phyloP scores from a whole-genome alignment of 2,888 invertebrate genomes.

The Galerucella nymphaeae region DNA sequence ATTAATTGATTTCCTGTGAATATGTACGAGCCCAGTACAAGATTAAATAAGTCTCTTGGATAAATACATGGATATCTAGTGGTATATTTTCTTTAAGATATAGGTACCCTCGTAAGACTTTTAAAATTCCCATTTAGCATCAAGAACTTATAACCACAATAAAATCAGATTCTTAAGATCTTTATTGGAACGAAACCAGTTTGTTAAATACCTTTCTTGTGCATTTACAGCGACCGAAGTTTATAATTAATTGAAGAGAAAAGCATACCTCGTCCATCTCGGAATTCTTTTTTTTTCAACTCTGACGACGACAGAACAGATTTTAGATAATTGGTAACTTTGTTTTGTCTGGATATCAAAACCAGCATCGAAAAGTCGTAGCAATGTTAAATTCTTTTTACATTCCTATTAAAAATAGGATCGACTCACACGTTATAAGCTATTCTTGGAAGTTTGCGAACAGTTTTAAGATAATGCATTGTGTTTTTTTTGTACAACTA shows the following conservation, averaged over 20 bases:
- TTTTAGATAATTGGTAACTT: constrained; percentile 28
- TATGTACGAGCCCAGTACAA: no score
- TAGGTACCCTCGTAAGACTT: constrained; percentile 3
- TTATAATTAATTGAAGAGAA: constrained; percentile 40
- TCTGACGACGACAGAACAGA: constrained; percentile 25
- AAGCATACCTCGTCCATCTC: constrained; percentile 34
- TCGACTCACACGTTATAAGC: no score
- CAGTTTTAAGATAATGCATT: no score
- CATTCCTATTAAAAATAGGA: not conserved
- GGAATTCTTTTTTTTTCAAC: constrained; percentile 21
- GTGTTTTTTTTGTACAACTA: no score
- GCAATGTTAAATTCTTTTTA: not conserved
- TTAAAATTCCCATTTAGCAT: constrained; percentile 30
- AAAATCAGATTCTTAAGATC: constrained; percentile 39
- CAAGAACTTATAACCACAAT: constrained; percentile 28
- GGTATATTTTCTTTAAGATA: not conserved
- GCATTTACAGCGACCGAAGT: constrained; percentile 33
- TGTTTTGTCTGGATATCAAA: not conserved
- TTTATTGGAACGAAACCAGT: constrained; percentile 41
- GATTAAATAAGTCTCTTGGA: no score
- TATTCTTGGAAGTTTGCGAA: not conserved
- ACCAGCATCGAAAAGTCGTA: not conserved
- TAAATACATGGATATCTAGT: no score
- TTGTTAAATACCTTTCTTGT: constrained; percentile 40
- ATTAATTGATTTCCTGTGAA: no score